These are phyloP conservation scores for Corythornis vintsioides DNA, from an alignment of 2,113 vertebrate genomes.

Conservation along the genomic window DNA sequence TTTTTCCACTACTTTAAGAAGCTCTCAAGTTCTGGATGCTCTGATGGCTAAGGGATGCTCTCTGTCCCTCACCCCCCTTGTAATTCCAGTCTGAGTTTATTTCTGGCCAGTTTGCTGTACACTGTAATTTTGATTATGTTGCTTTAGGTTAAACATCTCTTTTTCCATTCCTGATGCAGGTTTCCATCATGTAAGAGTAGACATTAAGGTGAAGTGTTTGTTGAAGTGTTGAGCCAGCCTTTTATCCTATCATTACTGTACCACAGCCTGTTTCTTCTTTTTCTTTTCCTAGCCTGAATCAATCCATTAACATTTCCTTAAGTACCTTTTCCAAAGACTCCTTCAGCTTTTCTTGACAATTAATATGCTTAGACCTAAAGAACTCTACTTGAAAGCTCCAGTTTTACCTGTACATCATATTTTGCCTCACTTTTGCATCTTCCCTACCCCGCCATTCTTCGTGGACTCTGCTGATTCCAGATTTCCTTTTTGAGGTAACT, in stretches of 20 bases:
- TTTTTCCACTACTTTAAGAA: neutral
- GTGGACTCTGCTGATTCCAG: neutral
- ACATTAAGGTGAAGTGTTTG: neutral
- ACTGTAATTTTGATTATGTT: neutral
- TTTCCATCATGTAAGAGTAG: neutral
- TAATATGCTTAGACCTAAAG: neutral
- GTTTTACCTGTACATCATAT: neutral
- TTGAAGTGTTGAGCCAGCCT: neutral
- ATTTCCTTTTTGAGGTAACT: neutral
- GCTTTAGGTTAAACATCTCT: neutral
- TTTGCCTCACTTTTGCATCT: neutral
- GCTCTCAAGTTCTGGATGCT: neutral
- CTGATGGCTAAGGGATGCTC: neutral
- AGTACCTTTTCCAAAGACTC: neutral
- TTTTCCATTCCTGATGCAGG: neutral
- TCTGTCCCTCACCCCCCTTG: fast-evolving
- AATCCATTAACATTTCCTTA: neutral
- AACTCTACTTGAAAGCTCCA: neutral
- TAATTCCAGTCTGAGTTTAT: neutral
- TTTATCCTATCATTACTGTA: neutral
- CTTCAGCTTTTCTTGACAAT: neutral
- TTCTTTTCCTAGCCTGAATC: neutral
- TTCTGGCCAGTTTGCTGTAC: neutral
- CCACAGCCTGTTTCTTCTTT: neutral
- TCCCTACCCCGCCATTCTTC: neutral